Base-by-base conservation (phyloP, 2,888 invertebrate species). In the Bombylius discolor region DNA sequence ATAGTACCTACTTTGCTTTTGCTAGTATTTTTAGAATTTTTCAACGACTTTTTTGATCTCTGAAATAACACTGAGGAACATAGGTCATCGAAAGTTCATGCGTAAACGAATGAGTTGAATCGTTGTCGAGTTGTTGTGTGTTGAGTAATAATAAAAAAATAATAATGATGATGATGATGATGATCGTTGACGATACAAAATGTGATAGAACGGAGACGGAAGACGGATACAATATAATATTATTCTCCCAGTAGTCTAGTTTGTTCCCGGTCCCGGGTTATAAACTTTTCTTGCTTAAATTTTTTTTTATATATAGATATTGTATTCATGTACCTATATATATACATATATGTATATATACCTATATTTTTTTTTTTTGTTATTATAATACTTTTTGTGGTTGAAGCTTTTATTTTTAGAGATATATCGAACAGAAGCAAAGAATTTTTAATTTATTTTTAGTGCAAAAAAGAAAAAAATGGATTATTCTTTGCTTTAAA, bases 11-110 rank as follows among this genome's bases (percentile, higher is more conserved):
- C 45, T 49, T 49, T 49, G 51, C 34, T 51, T 23, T 48, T 32
- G 52, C 44, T 23, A 23, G 49, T 56, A 56, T 56, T 56, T 56
- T 56, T 56, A 56, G 56, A 53, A 32, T 32, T 44, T 34, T 36
- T 48, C 54, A 23, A 23, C 44, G 39, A 31, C 47, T 39, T 50
- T 48, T 46, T 34, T 56, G 52, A 49, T 56, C 53, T 52, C 47
- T 45, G 45, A 56, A 45, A 46, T 33, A 49, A 52, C 50, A 39
- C 36, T 49, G 34, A 47, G 47, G 50, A 56, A 45, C 59, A 59
- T 51, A 59, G 59, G 59, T 59, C 59, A 59, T 52, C 46, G 54
- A 42, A 42, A 42, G 55, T 55, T 57, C 52, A 51, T 52, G 49
- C 49, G 56, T 46, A 42, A 11, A 42, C 39, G 11, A 7, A 23